Evolutionary conservation across 2,797 vertebrate species (phyloP).

Genomic region (Chromobotia macracanthus): DNA sequence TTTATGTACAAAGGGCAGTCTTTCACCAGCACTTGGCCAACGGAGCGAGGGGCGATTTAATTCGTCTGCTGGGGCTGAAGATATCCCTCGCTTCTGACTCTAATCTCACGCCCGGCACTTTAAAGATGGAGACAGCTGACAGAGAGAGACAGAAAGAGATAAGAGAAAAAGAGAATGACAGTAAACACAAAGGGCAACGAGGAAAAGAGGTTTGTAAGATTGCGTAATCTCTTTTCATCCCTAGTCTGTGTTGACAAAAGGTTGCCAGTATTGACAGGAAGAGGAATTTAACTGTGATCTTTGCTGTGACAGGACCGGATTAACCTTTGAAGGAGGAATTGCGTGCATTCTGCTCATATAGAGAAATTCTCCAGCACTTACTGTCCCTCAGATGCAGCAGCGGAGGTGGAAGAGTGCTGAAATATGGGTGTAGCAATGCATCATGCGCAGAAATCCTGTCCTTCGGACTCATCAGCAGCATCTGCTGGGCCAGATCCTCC

Average conservation of each 20-base stretch:
- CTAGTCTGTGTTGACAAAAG: conserved; percentile 10
- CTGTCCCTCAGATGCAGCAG: conserved; percentile 83
- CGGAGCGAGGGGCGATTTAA: conserved; percentile 62
- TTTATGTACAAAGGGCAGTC: neutral
- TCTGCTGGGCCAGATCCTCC: conserved; percentile 82
- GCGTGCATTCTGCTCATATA: conserved; percentile 29
- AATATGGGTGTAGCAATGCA: conserved; percentile 81
- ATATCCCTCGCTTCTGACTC: conserved; percentile 85
- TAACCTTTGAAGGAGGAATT: conserved; percentile 43
- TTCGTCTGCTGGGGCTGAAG: conserved; percentile 73
- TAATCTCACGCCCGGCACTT: conserved; percentile 83
- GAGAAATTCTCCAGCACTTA: conserved; percentile 67
- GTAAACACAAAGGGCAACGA: conserved; percentile 4
- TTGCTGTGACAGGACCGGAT: conserved; percentile 19
- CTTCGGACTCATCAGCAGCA: conserved; percentile 78
- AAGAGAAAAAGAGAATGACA: neutral
- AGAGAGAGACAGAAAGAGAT: conserved; percentile 49
- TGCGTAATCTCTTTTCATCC: conserved; percentile 27
- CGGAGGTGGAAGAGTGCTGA: conserved; percentile 81
- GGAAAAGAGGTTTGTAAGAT: conserved; percentile 4
- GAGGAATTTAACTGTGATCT: conserved; percentile 47
- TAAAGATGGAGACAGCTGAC: conserved; percentile 85
- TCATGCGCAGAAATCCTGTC: conserved; percentile 79
- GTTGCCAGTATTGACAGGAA: conserved; percentile 36
- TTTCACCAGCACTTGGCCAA: conserved; percentile 71